Conservation (phyloP, 2,888 invertebrate species). For the Ectemnius cavifrons region DNA sequence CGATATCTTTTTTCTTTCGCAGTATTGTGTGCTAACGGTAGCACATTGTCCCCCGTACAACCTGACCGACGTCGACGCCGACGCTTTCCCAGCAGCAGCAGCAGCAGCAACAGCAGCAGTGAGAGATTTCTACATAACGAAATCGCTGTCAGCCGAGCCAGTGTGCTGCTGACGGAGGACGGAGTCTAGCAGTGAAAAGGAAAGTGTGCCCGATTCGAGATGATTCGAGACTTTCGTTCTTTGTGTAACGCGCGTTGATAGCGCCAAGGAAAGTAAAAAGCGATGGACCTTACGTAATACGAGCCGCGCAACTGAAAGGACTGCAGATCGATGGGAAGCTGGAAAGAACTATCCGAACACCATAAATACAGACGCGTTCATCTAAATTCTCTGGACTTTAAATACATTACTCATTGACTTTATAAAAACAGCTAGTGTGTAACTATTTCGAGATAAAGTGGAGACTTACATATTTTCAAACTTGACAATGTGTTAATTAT, state of each 20-base stretch:
- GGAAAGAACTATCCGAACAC: too few relatives aligned
- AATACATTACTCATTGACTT: too few relatives aligned
- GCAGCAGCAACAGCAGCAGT: neutral
- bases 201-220: slow-evolving; percentile 38
- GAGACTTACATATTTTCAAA: too few relatives aligned
- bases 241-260: slow-evolving; percentile 23
- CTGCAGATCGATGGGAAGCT: neutral
- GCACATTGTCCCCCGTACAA: neutral
- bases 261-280: slow-evolving; percentile 38
- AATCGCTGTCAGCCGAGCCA: neutral
- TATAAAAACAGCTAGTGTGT: too few relatives aligned
- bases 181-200: slow-evolving; percentile 30
- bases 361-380: too few relatives aligned
- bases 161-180: neutral
- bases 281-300: slow-evolving; percentile 30
- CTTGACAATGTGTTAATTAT: too few relatives aligned
- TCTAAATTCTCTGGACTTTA: too few relatives aligned
- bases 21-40: neutral
- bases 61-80: neutral
- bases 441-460: too few relatives aligned
- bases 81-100: neutral
- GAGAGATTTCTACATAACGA: neutral
- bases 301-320: neutral
- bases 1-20: slow-evolving; percentile 9
- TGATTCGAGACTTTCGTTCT: slow-evolving; percentile 32